Conservation (phyloP, 2,888 invertebrate species). For the Cabera pusaria region DNA sequence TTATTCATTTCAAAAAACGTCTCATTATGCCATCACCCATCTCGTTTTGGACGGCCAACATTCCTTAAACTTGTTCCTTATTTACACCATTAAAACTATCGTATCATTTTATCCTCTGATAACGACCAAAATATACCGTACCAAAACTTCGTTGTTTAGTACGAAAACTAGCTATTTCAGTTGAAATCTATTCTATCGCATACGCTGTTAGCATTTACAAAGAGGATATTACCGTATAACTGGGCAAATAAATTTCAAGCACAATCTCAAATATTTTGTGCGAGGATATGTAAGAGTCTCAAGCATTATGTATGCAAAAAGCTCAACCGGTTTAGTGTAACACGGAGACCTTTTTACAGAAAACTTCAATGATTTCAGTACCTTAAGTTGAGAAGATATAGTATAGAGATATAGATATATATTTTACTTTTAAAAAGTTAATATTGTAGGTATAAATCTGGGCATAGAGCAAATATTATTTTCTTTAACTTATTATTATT, state of each 20-base stretch:
- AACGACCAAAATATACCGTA: too few relatives aligned
- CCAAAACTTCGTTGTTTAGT: too few relatives aligned
- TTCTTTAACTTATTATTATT: too few relatives aligned
- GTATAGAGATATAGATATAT: too few relatives aligned
- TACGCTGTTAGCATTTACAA: constrained; percentile 1
- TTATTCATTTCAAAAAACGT: too few relatives aligned
- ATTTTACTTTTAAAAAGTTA: too few relatives aligned
- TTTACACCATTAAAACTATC: too few relatives aligned
- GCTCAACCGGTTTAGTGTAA: constrained; percentile 40
- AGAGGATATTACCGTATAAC: constrained; percentile 1
- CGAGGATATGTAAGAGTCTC: constrained; percentile 15
- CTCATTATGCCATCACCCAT: too few relatives aligned
- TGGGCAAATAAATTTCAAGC: constrained; percentile 14
- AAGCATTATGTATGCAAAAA: constrained; percentile 40
- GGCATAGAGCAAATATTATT: too few relatives aligned
- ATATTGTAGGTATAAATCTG: too few relatives aligned
- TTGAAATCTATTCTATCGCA: neutral
- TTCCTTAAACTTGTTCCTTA: too few relatives aligned
- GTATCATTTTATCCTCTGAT: neutral
- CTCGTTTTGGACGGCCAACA: too few relatives aligned
- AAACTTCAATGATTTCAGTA: constrained; percentile 1
- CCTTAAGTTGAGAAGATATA: neutral
- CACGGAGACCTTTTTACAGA: constrained; percentile 13
- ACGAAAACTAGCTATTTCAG: neutral
- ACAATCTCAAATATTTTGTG: constrained; percentile 31